A percentile compares a stretch with the other conserved stretches of the same genome.
Evolutionary conservation across 2,113 vertebrate species (phyloP).

Genomic region (Axis porcinus): DNA sequence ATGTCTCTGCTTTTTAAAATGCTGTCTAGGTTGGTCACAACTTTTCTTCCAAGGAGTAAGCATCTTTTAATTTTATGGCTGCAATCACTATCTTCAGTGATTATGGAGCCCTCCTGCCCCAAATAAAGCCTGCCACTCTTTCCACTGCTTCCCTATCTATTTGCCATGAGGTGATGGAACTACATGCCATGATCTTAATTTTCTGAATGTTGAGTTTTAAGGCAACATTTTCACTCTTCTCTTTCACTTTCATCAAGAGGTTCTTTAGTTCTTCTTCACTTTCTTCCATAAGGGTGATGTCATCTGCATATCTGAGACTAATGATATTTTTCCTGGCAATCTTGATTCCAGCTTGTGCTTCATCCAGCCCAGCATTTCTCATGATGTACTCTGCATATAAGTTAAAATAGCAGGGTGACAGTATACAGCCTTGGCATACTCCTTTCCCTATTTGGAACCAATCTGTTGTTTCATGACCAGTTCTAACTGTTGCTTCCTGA

Average conservation of each 20-base stretch:
- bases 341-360: background rate
- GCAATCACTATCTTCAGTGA: background rate
- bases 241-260: background rate
- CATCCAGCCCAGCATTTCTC: fast-evolving
- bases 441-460: background rate
- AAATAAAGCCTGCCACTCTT: background rate
- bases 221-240: background rate
- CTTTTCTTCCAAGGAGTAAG: background rate
- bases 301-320: background rate
- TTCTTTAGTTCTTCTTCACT: background rate
- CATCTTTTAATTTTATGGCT: background rate
- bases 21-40: background rate
- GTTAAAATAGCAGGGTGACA: background rate
- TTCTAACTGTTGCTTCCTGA: background rate
- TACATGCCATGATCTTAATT: background rate
- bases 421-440: background rate
- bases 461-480: background rate
- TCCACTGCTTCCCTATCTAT: background rate
- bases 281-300: background rate
- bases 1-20: background rate
- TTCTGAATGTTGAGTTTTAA: background rate
- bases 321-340: background rate
- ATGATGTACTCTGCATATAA: background rate
- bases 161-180: background rate
- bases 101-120: no score